Conservation (phyloP, 2,113 vertebrate genomes). For the Stegostoma tigrinum region DNA sequence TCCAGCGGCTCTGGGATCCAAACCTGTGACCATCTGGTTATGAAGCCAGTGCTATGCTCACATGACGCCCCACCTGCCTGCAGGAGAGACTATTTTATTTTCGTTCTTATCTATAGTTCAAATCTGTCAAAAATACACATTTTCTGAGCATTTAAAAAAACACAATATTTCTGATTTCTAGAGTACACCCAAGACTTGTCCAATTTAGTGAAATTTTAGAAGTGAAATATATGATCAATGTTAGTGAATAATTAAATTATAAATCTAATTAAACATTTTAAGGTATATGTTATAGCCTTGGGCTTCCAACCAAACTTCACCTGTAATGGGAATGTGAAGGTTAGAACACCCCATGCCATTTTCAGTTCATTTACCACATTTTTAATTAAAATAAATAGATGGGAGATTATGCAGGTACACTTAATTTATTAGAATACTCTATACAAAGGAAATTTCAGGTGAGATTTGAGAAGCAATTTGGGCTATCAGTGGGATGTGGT, state of each 20-base stretch:
- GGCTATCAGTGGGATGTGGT: neutral
- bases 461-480: neutral
- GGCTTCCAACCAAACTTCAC: neutral
- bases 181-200: too few relatives aligned
- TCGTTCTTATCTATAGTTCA: neutral
- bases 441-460: neutral
- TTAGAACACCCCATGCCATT: neutral
- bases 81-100: slow-evolving; percentile 4
- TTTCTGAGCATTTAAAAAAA: neutral
- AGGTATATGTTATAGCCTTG: neutral
- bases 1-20: slow-evolving; percentile 29
- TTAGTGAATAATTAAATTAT: neutral
- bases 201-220: neutral
- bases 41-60: slow-evolving; percentile 10
- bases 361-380: neutral
- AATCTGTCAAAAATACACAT: neutral
- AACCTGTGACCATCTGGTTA: slow-evolving; percentile 35
- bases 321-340: neutral
- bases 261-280: neutral
- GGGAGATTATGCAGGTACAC: neutral
- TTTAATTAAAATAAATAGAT: neutral
- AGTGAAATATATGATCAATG: neutral
- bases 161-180: neutral
- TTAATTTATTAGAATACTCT: neutral
- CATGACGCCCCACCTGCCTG: neutral